Base-by-base conservation (phyloP, 53 echinoderm and acorn worm species). In the Zoroaster sp. region DNA sequence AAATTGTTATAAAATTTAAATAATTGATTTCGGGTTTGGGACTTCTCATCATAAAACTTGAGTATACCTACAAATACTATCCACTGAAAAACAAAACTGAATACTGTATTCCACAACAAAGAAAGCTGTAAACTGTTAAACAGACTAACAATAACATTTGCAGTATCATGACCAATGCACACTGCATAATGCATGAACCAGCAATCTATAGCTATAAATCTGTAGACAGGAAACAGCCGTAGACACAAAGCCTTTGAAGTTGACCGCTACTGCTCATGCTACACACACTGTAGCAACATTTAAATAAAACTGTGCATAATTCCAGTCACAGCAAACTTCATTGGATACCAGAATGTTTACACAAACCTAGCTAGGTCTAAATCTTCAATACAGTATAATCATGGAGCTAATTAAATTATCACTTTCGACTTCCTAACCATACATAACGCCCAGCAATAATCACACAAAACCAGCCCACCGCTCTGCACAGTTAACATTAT, bases 361-460 rank as follows among this genome's bases (percentile, higher is more conserved):
- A 69, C 40, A 42, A 33, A 0, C 36, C 32, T 10, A 20, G 8
- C 14, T 28, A 9, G 3, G 42, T 46, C 31, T 23, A 44, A 35
- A 39, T 33, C 33, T 15, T 33, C 80, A 15, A 13, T 42, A 15
- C 35, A 46, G 46, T 69, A 69, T 83, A 69, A 68, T 83, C 83
- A 69, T 35, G 66, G 21, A 40, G 36, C 51, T 83, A 83, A 83
- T 69, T 68, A 67, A 83, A 83, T 68, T 71, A 70, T 49, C 37
- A 66, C 67, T 30, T 59, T 18, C 35, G 54, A 78, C 78, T 78
- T 78, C 78, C 68, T 82, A 82, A 82, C 66, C 66, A 30, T 31
- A 31, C 82, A 82, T 67, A 67, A 67, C 82, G 68, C 82, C 82
- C 66, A 67, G 67, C 40, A 13, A 55, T 82, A 82, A 82, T 67